Base-by-base conservation (phyloP, 2,113 vertebrate species). In the Herpetotheres cachinnans region DNA sequence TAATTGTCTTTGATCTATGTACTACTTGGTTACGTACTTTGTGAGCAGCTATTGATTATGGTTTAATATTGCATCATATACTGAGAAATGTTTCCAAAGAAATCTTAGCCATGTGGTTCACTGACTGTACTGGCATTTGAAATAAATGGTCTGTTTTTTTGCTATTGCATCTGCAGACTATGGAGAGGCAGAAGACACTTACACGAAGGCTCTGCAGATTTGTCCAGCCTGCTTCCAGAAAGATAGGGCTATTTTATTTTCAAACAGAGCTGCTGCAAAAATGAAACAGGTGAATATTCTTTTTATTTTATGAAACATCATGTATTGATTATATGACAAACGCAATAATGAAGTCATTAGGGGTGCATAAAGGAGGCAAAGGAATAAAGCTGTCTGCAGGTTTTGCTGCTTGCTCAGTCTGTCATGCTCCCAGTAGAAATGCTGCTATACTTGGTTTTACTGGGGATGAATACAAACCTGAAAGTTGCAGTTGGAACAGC, bases 201-300 rank as follows among this genome's bases (percentile, higher is more conserved):
- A 99, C 25, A 98, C 97, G 8, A 98, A 94, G 42, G 99, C 98
- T 32, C 97, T 99, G 80, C 95, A 93, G 61, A 70, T 97, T 10
- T 99, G 99, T 77, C 99, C 99, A 50, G 98, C 98, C 36, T 98
- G 97, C 95, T 99, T 98, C 97, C 98, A 98, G 87, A 98, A 98
- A 77, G 99, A 99, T 24, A 98, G 99, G 59, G 98, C 99, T 71
- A 93, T 99, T 82, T 97, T 99, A 8, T 99, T 99, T 97, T 99
- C 99, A 56, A 99, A 99, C 90, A 98, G 99, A 97, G 99, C 99
- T 82, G 99, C 99, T 50, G 98, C 99, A 36, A 98, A 99, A 87
- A 97, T 99, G 95, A 99, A 99, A 94, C 98, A 99, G 98, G 99
- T 99, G 96, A 97, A 88, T 74, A 34, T 52, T 50, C 49, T 25